Base-by-base conservation (phyloP, 1,140 invertebrate species). In the Scaptomyza graminum region DNA sequence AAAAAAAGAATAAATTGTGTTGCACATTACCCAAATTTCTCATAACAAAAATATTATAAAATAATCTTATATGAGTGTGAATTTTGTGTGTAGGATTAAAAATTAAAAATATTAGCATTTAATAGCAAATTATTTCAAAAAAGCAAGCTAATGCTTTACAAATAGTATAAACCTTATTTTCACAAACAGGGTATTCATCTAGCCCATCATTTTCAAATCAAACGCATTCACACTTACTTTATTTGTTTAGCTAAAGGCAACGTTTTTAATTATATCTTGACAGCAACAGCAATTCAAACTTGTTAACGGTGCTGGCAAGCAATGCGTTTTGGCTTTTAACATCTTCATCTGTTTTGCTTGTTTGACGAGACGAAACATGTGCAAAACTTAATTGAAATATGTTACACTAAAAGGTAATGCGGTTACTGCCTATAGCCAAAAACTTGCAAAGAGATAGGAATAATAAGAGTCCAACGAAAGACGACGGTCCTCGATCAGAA, bases 201-300 rank as follows among this genome's bases (percentile, higher is more conserved):
- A 18, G n/a, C 1, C n/a, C 3, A 51, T 1, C 13, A 5, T 13
- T 15, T 28, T 4, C 3, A 1, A 46, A 15, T 18, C 37, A n/a
- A 3, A 41, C 3, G 37, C 37, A 41, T 41, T 47, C 39, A 55
- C 28, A 55, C 37, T 25, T 59, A 1, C 60, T 18, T 49, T 49
- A 52, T 37, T 54, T 62, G 41, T 61, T 68, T 54, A 39, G 55
- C 49, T 60, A 43, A 49, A 56, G 47, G 47, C 55, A 62, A 63
- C 74, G 49, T 60, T 78, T 74, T 85, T 81, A 85, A 81, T 81
- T 85, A 84, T 79, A 76, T 81, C 85, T 74, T 37, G 41, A 37
- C 28, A 43, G 52, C 43, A 43, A 46, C 44, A 49, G 43, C 52
- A 50, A 66, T 41, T 2, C 11, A 37, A n/a, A 39, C 11, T 12